phyloP scores from a whole-genome alignment of 1,140 invertebrate species.

The Ceratina japonica region DNA sequence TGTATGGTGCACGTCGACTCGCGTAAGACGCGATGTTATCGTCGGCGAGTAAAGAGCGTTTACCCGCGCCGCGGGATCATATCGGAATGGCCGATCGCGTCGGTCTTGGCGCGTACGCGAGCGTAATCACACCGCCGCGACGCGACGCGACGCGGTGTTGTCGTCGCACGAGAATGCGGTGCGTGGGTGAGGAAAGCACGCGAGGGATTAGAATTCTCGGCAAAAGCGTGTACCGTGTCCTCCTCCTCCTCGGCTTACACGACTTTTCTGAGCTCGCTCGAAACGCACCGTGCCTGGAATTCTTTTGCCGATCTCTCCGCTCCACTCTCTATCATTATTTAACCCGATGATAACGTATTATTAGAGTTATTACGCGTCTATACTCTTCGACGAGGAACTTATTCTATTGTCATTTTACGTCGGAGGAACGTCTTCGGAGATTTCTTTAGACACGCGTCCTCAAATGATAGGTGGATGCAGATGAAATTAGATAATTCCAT shows the following conservation, averaged over 20 bases:
- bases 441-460: no score
- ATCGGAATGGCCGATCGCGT: conserved; percentile 23
- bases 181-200: conserved; percentile 59
- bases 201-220: conserved; percentile 52
- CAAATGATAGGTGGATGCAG: no score
- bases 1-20: neutral
- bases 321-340: neutral
- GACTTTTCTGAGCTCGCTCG: neutral
- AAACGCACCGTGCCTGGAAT: neutral
- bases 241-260: conserved; percentile 32
- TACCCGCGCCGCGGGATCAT: conserved; percentile 17
- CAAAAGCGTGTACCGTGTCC: conserved; percentile 35
- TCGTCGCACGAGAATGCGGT: conserved; percentile 53
- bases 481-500: no score
- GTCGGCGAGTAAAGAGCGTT: conserved; percentile 36
- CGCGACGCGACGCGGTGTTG: conserved; percentile 43
- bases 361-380: no score
- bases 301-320: neutral
- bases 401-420: no score
- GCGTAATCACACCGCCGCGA: conserved; percentile 55
- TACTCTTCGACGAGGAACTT: no score
- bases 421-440: no score
- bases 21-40: conserved; percentile 32
- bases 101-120: neutral
- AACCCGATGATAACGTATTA: no score